These are phyloP conservation scores for Bombus picipes DNA, from an alignment of 1,140 invertebrate genomes.

Conservation along the genomic window DNA sequence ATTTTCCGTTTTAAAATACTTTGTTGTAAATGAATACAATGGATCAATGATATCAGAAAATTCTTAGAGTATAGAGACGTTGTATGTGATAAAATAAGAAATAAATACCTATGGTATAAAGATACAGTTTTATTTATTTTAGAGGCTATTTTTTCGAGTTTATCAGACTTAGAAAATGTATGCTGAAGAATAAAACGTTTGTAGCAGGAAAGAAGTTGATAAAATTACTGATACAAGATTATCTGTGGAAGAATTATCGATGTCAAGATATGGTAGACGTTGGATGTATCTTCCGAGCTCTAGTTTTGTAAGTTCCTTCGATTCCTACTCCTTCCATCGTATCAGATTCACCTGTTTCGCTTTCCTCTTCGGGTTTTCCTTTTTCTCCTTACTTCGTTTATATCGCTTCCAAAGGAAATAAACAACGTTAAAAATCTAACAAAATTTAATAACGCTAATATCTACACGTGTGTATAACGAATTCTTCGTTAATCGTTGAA, in stretches of 20 bases:
- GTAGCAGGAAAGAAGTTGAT: neutral
- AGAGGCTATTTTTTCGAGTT: neutral
- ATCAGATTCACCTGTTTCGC: neutral
- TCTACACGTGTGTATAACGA: too few relatives aligned
- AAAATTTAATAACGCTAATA: too few relatives aligned
- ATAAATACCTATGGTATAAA: neutral
- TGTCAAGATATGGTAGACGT: neutral
- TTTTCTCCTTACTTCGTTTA: too few relatives aligned
- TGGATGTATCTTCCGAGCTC: neutral
- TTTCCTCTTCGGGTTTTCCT: neutral
- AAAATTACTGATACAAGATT: conserved; percentile 20
- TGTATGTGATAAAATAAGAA: neutral
- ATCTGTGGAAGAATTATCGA: neutral
- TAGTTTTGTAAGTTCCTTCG: neutral
- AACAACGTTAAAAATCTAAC: neutral
- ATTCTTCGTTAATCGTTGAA: too few relatives aligned
- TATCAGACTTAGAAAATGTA: neutral
- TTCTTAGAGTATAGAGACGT: neutral
- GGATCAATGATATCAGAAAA: neutral
- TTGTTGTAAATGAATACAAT: too few relatives aligned
- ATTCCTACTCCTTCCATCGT: neutral
- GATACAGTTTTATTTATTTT: neutral
- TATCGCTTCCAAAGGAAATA: neutral
- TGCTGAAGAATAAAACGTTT: neutral
- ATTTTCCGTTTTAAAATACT: too few relatives aligned